Percentiles rank a stretch among this genome's conserved stretches.
phyloP scores from a whole-genome alignment of 2,797 vertebrate species.

The Tamandua tetradactyla region DNA sequence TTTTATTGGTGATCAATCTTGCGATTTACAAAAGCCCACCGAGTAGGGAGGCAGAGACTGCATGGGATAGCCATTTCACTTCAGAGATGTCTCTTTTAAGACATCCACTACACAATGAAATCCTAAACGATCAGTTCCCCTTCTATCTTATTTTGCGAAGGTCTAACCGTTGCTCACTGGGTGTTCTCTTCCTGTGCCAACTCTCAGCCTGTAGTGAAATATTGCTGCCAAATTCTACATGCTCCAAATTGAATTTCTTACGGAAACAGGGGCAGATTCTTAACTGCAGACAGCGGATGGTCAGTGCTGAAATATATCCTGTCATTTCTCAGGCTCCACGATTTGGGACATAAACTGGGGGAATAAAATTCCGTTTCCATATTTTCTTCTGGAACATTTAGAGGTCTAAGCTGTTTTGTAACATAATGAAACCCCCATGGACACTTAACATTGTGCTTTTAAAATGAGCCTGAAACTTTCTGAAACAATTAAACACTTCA shows the following conservation, averaged over 20 bases:
- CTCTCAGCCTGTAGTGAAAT: not conserved
- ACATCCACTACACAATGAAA: not conserved
- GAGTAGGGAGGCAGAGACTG: not conserved
- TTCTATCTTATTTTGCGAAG: not conserved
- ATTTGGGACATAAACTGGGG: not conserved
- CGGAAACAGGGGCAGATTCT: not conserved
- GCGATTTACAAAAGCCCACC: not conserved
- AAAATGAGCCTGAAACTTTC: constrained; percentile 53
- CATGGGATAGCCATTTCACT: accelerated
- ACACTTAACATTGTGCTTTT: not conserved
- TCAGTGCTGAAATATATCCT: not conserved
- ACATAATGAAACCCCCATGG: constrained; percentile 56
- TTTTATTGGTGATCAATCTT: not conserved
- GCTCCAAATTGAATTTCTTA: constrained; percentile 11
- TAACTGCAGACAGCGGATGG: not conserved
- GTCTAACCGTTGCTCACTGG: not conserved
- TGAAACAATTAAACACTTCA: constrained; percentile 47
- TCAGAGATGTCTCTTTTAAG: not conserved
- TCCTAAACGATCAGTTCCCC: not conserved
- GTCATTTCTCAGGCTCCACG: constrained; percentile 46
- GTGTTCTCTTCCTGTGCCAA: not conserved
- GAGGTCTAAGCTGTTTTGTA: constrained; percentile 35
- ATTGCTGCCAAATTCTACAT: not conserved
- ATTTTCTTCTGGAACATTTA: constrained; percentile 29
- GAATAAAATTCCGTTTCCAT: constrained; percentile 12